Base-by-base conservation (phyloP, 2,888 invertebrate genomes). In the Drosophila anceps region DNA sequence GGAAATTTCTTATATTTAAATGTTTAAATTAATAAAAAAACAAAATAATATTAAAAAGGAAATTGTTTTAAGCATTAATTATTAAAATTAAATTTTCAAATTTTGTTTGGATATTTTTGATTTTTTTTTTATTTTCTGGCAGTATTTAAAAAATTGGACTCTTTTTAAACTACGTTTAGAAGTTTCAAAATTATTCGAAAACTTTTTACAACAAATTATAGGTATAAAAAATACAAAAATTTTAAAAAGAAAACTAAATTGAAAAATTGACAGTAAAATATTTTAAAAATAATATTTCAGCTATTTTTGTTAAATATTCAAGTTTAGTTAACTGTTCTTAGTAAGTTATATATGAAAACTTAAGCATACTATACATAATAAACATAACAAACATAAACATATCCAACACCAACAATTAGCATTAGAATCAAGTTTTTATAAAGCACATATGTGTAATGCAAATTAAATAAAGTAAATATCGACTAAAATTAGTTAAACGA, bases 381-480 rank as follows among this genome's bases (percentile, higher is more conserved):
- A 24, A 24, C n/a, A n/a, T 4, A 8, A 27, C n/a, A 39, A 54
- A 54, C 39, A 37, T n/a, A 39, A 39, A 35, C 10, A 53, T 10
- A 37, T n/a, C 37, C 53, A 54, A 54, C 27, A 54, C 24, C 39
- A 35, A 39, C 12, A 27, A n/a, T 18, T 37, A 37, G 27, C 27
- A 39, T 39, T 12, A 13, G 44, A 35, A 24, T 20, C 5, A 44
- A 44, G 10, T 24, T n/a, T 57, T 57, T 35, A 58, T 6, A 35
- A 44, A 7, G 4, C 44, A 57, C 20, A 24, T 27, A 58, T n/a
- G n/a, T n/a, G n/a, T 4, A 33, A 8, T 57, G 35, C 6, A 20
- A 12, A 60, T 51, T n/a, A 41, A 50, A 20, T 50, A n/a, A 55
- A 46, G 20, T 43, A 50, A 50, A 50, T 10, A 50, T 31, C 18